These are phyloP conservation scores for Scolopax rusticola DNA, from an alignment of 2,797 vertebrate species.

Conservation along the genomic window DNA sequence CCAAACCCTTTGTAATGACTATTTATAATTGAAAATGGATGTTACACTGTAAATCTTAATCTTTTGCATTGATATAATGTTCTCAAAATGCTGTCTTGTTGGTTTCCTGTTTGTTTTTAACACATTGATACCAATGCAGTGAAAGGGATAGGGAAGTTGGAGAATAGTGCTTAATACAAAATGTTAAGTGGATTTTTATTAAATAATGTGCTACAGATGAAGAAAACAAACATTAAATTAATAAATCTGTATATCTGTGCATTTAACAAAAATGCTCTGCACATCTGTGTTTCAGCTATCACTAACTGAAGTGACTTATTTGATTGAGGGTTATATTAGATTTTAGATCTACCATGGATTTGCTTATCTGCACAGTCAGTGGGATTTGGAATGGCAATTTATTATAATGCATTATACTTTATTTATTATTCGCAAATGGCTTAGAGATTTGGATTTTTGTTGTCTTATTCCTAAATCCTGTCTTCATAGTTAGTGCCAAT, in stretches of 20 bases:
- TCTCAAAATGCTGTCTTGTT: not conserved
- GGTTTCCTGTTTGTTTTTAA: not conserved
- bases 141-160: not conserved
- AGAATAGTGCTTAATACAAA: not conserved
- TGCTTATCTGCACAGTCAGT: constrained; percentile 36
- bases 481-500: not conserved
- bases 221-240: not conserved
- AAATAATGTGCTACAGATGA: not conserved
- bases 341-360: constrained; percentile 21
- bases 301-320: not conserved
- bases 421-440: constrained; percentile 74
- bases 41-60: not conserved
- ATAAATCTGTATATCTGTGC: not conserved
- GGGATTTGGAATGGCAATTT: constrained; percentile 64
- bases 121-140: not conserved
- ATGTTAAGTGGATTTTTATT: not conserved
- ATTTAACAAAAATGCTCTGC: not conserved
- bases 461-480: not conserved
- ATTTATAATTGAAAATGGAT: not conserved
- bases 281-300: not conserved
- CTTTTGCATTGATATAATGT: not conserved
- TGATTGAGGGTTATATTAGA: constrained; percentile 35
- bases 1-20: not conserved
- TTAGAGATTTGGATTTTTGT: constrained; percentile 61
- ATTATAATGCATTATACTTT: constrained; percentile 63